A percentile compares a stretch with the other conserved stretches of the same genome.
Conservation (phyloP, 2,797 vertebrate species). For the Gymnodraco acuticeps region DNA sequence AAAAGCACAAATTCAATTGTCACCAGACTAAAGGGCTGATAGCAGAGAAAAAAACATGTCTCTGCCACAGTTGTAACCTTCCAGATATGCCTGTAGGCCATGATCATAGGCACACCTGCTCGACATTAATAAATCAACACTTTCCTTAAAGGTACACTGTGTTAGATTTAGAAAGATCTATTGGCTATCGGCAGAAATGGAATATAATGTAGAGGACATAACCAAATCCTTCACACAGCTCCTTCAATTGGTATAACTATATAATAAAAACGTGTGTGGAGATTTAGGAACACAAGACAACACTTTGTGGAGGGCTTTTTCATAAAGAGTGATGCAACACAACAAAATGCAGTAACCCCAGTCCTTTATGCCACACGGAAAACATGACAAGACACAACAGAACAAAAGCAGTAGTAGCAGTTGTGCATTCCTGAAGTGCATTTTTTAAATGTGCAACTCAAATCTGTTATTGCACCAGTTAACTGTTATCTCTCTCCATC, state of each 20-base stretch:
- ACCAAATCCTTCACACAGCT: too few relatives aligned
- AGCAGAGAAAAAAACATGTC: not conserved
- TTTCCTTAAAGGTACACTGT: not conserved
- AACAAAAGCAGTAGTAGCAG: too few relatives aligned
- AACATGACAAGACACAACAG: too few relatives aligned
- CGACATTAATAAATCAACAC: constrained; percentile 9
- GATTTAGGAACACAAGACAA: not conserved
- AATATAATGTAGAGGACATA: too few relatives aligned
- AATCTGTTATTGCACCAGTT: not conserved
- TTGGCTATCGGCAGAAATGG: too few relatives aligned
- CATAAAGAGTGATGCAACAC: not conserved
- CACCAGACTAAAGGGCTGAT: not conserved
- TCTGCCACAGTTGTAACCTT: not conserved
- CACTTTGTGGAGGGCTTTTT: not conserved
- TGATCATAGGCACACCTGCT: constrained; percentile 5
- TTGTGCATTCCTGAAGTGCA: too few relatives aligned
- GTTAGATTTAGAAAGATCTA: too few relatives aligned
- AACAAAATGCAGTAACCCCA: too few relatives aligned
- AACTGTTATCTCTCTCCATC: not conserved
- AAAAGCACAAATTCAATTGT: not conserved
- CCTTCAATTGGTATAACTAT: not conserved
- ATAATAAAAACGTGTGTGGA: constrained; percentile 4
- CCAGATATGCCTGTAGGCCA: constrained; percentile 2
- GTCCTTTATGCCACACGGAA: too few relatives aligned
- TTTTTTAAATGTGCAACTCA: too few relatives aligned